Conservation (phyloP, 2,113 vertebrate species). For the Melanotaenia duboulayi region DNA sequence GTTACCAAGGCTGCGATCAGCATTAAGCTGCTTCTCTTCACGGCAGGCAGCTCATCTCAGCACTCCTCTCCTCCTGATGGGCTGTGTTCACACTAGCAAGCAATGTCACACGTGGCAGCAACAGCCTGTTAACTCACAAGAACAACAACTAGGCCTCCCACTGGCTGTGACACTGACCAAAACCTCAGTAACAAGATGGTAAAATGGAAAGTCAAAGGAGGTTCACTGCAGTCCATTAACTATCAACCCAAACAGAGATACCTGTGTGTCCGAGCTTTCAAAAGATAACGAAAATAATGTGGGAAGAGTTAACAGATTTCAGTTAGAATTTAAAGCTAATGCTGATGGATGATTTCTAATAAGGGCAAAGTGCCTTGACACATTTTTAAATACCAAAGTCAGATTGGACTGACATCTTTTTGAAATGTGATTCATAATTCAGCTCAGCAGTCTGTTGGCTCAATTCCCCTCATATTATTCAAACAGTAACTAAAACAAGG, state of each 20-base stretch:
- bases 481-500: too few species aligned
- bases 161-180: slow-evolving; percentile 11
- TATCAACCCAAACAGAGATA: not conserved
- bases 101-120: not conserved
- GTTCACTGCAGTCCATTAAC: slow-evolving; percentile 20
- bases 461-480: too few species aligned
- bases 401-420: not conserved
- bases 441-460: too few species aligned
- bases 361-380: not conserved
- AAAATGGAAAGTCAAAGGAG: slow-evolving; percentile 18
- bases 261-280: not conserved
- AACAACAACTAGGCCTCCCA: slow-evolving; percentile 58
- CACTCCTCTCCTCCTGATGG: slow-evolving; percentile 37
- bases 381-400: not conserved
- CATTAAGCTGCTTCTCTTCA: slow-evolving; percentile 56
- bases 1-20: slow-evolving; percentile 72
- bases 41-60: slow-evolving; percentile 29
- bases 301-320: not conserved
- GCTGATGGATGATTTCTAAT: too few species aligned
- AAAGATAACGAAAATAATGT: not conserved
- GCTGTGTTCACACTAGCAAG: slow-evolving; percentile 8
- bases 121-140: slow-evolving; percentile 44
- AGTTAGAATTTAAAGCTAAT: not conserved
- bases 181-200: slow-evolving; percentile 17
- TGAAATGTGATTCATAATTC: not conserved